Base-by-base conservation (phyloP, 2,113 vertebrate species). In the Micronisus gabar region DNA sequence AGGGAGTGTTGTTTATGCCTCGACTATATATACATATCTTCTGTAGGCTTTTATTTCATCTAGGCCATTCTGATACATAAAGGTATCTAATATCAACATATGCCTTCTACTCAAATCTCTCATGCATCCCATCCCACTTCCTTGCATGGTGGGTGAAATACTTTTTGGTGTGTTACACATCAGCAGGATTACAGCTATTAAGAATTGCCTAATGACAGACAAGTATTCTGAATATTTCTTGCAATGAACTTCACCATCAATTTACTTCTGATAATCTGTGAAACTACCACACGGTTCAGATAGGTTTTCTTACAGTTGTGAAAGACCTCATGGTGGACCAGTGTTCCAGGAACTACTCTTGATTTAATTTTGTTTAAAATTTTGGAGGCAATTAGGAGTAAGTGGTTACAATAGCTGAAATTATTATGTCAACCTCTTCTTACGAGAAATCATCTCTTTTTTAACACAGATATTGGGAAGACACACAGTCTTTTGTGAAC, bases 11-110 rank as follows among this genome's bases (percentile, higher is more conserved):
- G 4, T 62, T 66, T 34, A 43, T 43, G 13, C 21, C 11, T 85
- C 11, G 2, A 23, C 1, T 7, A 50, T 41, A 56, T 10, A 22
- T 14, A 41, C 1, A 2, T 70, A 59, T 15, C 0, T 2, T 27
- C 34, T 61, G 21, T 25, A 84, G 22, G 20, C 18, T 72, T 81
- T 38, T 58, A 47, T 80, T 92, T 80, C 12, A 65, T 29, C 41
- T 65, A 5, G 59, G 17, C 4, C 40, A 43, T 72, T 80, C 13
- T 34, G 47, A 76, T 47, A 83, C 10, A 30, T n/a, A 75, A 84
- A 63, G 15, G 14, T 78, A 80, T 83, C 23, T 27, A 25, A 48
- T 56, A 86, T 2, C 32, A 30, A 67, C 10, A 43, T 22, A 40
- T 9, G 18, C 3, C 17, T 85, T 47, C 29, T 32, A 78, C 34